Conservation (phyloP, 2,888 invertebrate species). For the Ecliptopera silaceata region DNA sequence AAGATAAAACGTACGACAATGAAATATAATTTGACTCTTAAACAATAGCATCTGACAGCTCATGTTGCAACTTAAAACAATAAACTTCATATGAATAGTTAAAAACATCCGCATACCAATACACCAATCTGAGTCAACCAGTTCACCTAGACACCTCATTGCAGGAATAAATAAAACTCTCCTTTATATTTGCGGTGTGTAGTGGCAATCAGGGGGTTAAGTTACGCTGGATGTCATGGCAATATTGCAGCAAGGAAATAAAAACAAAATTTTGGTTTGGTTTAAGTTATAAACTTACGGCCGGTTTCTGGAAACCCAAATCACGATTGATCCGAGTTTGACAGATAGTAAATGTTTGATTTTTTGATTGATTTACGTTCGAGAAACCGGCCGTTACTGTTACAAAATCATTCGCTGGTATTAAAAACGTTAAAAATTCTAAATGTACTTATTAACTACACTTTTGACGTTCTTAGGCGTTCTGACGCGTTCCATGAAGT, state of each 20-base stretch:
- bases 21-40: conserved; percentile 25
- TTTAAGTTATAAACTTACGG: conserved; percentile 30
- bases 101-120: conserved; percentile 46
- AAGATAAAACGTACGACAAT: conserved; percentile 6
- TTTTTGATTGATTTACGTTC: too few relatives aligned
- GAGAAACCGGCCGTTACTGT: too few relatives aligned
- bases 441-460: too few relatives aligned
- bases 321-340: too few relatives aligned
- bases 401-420: too few relatives aligned
- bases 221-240: conserved; percentile 62
- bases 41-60: conserved; percentile 22
- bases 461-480: too few relatives aligned
- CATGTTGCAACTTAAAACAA: conserved; percentile 39
- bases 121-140: conserved; percentile 45
- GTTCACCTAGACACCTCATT: conserved; percentile 47
- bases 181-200: conserved; percentile 42
- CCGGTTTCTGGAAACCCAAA: too few relatives aligned
- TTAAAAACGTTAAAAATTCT: too few relatives aligned
- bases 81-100: conserved; percentile 42
- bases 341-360: too few relatives aligned
- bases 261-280: conserved; percentile 53
- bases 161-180: conserved; percentile 44
- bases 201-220: conserved; percentile 53
- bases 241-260: conserved; percentile 65
- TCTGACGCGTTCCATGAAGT: too few relatives aligned